These are phyloP conservation scores for Bolinopsis microptera DNA, from an alignment of 37 sponge, comb jelly and placozoan species.

Conservation along the genomic window DNA sequence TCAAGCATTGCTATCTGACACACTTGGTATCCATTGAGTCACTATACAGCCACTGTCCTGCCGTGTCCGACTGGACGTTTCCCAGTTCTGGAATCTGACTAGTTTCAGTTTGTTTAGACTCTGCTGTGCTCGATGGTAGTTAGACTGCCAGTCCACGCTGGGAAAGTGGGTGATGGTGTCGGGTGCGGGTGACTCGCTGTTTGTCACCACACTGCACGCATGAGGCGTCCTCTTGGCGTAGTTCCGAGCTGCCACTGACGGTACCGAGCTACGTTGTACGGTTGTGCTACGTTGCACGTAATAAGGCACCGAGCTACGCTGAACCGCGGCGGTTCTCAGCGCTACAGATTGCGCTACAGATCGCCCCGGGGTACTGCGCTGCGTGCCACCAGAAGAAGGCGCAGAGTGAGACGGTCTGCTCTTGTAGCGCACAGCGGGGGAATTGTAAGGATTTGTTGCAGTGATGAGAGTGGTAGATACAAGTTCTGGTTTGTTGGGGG, in stretches of 20 bases:
- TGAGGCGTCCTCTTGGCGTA: not conserved
- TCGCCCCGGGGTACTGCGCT: not conserved
- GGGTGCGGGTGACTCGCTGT: not conserved
- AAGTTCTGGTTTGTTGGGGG: not conserved
- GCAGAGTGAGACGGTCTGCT: not conserved
- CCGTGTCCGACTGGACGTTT: constrained; percentile 11
- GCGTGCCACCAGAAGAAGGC: not conserved
- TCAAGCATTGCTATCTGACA: not conserved
- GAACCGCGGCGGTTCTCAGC: not conserved
- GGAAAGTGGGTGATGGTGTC: constrained; percentile 31
- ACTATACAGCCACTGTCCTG: not conserved
- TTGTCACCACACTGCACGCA: not conserved
- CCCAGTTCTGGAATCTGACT: constrained; percentile 34
- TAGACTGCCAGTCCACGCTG: constrained; percentile 62
- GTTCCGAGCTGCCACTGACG: too few species aligned
- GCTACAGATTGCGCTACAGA: too few species aligned
- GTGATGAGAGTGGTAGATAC: not conserved
- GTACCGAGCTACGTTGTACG: not conserved
- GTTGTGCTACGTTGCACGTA: not conserved
- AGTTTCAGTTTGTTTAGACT: constrained; percentile 65
- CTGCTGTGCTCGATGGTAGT: constrained; percentile 46
- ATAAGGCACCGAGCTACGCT: not conserved
- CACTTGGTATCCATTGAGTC: not conserved
- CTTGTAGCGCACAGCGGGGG: constrained; percentile 7
- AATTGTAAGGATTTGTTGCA: not conserved